Base-by-base conservation (phyloP, 2,888 invertebrate species). In the Hylaea fasciaria region DNA sequence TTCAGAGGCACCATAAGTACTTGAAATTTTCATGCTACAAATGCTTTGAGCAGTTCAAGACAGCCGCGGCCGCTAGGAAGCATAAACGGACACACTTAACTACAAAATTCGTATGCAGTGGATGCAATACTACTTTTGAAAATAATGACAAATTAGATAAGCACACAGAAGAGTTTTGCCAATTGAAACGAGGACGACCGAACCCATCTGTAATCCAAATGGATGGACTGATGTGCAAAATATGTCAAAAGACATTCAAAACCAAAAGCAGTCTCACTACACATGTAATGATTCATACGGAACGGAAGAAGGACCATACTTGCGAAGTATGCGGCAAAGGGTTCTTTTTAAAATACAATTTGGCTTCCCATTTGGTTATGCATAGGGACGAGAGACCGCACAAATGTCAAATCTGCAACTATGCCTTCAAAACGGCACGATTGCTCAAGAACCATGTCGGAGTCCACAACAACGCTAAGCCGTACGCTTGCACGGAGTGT, bases 241-340 rank as follows among this genome's bases (percentile, higher is more conserved):
- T 85, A 5, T 90, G 90, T 61, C 74, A 85, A 0, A 89, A 89
- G 43, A 69, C 74, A 1, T 89, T 80, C 41, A 82, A 79, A 67
- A 75, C 72, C 2, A 81, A 76, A 64, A 73, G 76, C 0, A 78
- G 74, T n/a, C 66, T 90, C 0, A 77, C 74, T 11, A 72, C 92
- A 0, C 95, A 95, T 72, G 89, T 94, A 0, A 84, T 93, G 54
- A 91, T 92, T 13, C 95, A 95, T 73, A 92, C 82, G 62, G 87
- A 93, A 0, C 71, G 85, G 48, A 78, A 82, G 65, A 70, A 82
- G 28, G 79, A 86, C 2, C 81, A 88, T 43, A 84, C 79, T 0
- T 90, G 89, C 55, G 89, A 89, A 17, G 73, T 82, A 51, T 89
- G 89, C 32, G 89, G 89, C 0, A 87, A 87, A 66, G 65, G 81